phyloP scores from a whole-genome alignment of 1,140 invertebrate genomes.

The Ephestia elutella region DNA sequence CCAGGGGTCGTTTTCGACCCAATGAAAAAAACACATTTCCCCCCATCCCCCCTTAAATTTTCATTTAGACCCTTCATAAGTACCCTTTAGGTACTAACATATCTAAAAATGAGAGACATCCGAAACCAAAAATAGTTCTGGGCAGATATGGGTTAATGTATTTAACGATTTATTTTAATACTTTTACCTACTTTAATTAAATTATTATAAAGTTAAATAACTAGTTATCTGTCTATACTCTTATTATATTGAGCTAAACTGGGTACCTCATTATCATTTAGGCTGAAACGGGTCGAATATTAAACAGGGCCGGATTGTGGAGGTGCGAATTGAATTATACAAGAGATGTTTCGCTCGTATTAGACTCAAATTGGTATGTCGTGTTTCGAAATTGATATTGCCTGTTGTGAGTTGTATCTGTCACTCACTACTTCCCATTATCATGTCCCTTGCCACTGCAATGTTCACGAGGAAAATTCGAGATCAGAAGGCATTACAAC shows the following conservation, averaged over 20 bases:
- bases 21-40: no score
- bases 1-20: no score
- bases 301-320: slow-evolving; percentile 31
- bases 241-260: slow-evolving; percentile 9
- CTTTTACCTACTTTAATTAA: no score
- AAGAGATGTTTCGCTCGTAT: slow-evolving; percentile 10
- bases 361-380: slow-evolving; percentile 14
- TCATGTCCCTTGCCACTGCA: neutral
- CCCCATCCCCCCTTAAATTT: no score
- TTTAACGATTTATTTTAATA: no score
- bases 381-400: slow-evolving; percentile 12
- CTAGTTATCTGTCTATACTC: neutral
- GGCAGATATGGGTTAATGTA: no score
- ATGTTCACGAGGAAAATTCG: neutral
- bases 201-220: no score
- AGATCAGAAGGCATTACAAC: no score
- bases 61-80: no score
- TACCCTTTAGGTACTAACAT: no score
- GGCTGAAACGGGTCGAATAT: slow-evolving; percentile 33
- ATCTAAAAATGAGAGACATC: no score
- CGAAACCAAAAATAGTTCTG: no score
- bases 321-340: slow-evolving; percentile 38
- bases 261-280: slow-evolving; percentile 40
- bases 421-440: neutral
- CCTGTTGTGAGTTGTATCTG: slow-evolving; percentile 3